Percentiles rank a stretch among this genome's conserved stretches.
phyloP scores from a whole-genome alignment of 2,113 vertebrate species.

The Psettodes erumei region DNA sequence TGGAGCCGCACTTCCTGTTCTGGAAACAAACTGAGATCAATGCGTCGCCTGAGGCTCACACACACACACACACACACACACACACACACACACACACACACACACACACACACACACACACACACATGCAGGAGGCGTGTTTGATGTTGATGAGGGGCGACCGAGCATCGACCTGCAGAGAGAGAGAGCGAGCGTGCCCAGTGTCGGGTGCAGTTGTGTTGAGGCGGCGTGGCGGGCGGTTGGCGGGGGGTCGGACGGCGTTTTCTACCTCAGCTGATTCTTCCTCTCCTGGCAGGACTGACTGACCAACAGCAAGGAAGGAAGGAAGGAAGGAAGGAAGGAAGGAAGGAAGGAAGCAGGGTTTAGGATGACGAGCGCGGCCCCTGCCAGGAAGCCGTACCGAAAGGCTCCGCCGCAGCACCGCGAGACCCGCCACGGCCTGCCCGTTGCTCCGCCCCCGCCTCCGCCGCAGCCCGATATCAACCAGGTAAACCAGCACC shows the following conservation, averaged over 20 bases:
- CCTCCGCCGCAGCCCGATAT: constrained; percentile 77
- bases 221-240: neutral
- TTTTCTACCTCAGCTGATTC: neutral
- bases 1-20: constrained; percentile 68
- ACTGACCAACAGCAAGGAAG: constrained; percentile 1
- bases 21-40: constrained; percentile 75
- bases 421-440: constrained; percentile 88
- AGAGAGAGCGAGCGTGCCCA: constrained; percentile 2
- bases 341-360: neutral
- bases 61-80: constrained; percentile 22
- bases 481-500: constrained; percentile 84
- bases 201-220: constrained; percentile 42
- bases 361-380: constrained; percentile 88
- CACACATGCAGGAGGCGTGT: constrained; percentile 17
- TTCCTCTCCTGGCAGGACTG: constrained; percentile 46
- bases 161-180: constrained; percentile 42
- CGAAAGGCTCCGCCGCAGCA: constrained; percentile 97
- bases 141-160: constrained; percentile 67
- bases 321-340: neutral
- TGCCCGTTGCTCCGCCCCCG: constrained; percentile 77
- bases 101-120: constrained; percentile 2
- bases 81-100: constrained; percentile 9
- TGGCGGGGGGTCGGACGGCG: neutral
- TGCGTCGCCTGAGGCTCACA: constrained; percentile 46
- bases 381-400: constrained; percentile 93